phyloP scores from a whole-genome alignment of 1,140 invertebrate species.

The Panagrolaimus sp. region DNA sequence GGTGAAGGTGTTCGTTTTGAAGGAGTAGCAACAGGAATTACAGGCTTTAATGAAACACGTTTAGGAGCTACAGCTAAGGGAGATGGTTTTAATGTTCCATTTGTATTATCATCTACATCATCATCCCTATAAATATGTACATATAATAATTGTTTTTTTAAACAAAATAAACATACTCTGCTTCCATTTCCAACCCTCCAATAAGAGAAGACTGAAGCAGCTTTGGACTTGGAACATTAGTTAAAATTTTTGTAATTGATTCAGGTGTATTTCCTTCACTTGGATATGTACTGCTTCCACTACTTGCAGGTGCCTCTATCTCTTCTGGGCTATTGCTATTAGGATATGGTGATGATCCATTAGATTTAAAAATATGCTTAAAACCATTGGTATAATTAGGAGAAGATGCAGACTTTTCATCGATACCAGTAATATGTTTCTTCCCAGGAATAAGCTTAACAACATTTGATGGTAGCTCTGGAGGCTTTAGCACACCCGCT shows the following conservation, averaged over 20 bases:
- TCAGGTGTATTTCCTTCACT: background rate
- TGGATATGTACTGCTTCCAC: background rate
- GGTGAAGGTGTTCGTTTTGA: no score
- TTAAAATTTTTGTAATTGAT: background rate
- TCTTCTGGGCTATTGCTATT: background rate
- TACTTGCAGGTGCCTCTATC: background rate
- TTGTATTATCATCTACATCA: background rate
- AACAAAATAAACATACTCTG: constrained; percentile 8
- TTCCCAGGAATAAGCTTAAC: background rate
- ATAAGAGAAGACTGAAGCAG: no score
- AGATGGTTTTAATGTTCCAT: no score
- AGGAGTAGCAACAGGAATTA: no score
- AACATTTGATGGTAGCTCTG: background rate
- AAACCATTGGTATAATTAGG: background rate
- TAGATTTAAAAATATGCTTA: background rate
- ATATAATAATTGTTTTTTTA: no score
- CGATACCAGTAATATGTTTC: background rate
- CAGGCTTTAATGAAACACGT: no score
- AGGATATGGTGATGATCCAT: no score
- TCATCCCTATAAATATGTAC: background rate
- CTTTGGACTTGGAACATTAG: background rate
- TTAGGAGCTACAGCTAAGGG: no score
- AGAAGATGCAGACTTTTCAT: background rate
- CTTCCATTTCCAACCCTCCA: background rate
- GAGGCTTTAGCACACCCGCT: background rate